Percentiles rank a stretch among this genome's conserved stretches.
These are phyloP conservation scores for Tortricodes alternella DNA, from an alignment of 2,888 invertebrate species.

Conservation along the genomic window DNA sequence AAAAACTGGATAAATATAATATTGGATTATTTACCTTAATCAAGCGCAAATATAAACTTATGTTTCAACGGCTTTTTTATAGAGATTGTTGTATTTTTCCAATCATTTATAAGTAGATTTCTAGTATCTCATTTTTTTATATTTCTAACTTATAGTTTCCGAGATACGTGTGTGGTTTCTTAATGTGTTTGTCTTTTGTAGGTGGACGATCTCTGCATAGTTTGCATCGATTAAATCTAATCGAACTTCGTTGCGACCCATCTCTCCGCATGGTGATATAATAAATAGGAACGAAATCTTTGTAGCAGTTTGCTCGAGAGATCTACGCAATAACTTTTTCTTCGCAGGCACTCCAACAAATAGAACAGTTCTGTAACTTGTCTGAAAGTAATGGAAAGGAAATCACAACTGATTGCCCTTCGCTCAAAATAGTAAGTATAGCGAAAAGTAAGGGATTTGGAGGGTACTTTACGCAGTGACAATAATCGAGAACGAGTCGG, in stretches of 20 bases:
- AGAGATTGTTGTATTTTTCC: no score
- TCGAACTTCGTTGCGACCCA: slow-evolving; percentile 42
- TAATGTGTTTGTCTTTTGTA: slow-evolving; percentile 37
- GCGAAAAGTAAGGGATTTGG: background rate
- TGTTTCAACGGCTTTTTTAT: no score
- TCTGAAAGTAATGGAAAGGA: slow-evolving; percentile 6
- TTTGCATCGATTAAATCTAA: slow-evolving; percentile 50
- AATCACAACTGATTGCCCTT: slow-evolving; percentile 16
- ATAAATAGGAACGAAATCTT: slow-evolving; percentile 11
- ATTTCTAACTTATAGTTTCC: no score
- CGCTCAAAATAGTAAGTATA: slow-evolving; percentile 4
- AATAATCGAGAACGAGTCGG: no score
- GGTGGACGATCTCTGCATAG: slow-evolving; percentile 49
- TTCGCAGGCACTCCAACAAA: slow-evolving; percentile 6
- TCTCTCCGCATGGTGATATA: slow-evolving; percentile 28
- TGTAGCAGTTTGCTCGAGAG: background rate
- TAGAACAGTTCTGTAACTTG: slow-evolving; percentile 18
- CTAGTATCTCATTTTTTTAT: no score
- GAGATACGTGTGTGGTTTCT: no score
- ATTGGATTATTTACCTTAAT: no score
- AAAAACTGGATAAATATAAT: no score
- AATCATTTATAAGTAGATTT: no score
- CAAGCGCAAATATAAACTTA: no score
- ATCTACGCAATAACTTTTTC: slow-evolving; percentile 19
- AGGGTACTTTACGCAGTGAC: no score